Base-by-base conservation (phyloP, 2,888 invertebrate species). In the Elmis aenea region DNA sequence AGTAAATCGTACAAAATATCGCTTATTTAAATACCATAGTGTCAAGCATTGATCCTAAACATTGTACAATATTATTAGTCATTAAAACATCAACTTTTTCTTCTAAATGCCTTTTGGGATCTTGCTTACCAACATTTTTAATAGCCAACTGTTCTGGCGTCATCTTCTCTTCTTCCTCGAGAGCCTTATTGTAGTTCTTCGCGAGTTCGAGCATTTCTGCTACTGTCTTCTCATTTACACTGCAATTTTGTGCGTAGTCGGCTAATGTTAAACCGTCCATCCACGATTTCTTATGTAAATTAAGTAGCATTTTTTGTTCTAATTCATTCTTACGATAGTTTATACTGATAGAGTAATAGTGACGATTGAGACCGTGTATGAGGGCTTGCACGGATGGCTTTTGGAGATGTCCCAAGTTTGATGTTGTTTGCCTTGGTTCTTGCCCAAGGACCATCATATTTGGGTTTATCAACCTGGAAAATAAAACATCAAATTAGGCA, bases 91-190 rank as follows among this genome's bases (percentile, higher is more conserved):
- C 94, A 11, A 96, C 96, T 71, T 96, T 94, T 66, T 99, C 99
- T 69, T 97, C 96, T 66, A 99, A 76, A 81, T 99, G 99, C 53
- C 99, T 81, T 72, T 99, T 99, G 12, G 99, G 99, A 68, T 99
- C 99, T 69, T 94, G 89, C 69, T 91, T 99, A 33, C 99, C 99
- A 42, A 99, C 97, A 73, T 99, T 99, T 69, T 99, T 99, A 60
- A 99, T 97, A 11, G 96, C 99, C 69, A 99, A 72, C 67, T 99
- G 97, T 69, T 97, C 96, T 1, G 95, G 92, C 2, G 97, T 97
- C 96, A 99, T 96, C 68, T 94, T 96, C 62, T 99, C 97, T 67
- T 99, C 99, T 57, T 99, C 99, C 70, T 99, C 97, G 42, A 99
- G 72, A 4, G 97, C 91, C 77, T 83, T 66, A 42, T 67, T 67